These are phyloP conservation scores for Henicopernis longicauda DNA, from an alignment of 2,113 vertebrate genomes.

Conservation along the genomic window DNA sequence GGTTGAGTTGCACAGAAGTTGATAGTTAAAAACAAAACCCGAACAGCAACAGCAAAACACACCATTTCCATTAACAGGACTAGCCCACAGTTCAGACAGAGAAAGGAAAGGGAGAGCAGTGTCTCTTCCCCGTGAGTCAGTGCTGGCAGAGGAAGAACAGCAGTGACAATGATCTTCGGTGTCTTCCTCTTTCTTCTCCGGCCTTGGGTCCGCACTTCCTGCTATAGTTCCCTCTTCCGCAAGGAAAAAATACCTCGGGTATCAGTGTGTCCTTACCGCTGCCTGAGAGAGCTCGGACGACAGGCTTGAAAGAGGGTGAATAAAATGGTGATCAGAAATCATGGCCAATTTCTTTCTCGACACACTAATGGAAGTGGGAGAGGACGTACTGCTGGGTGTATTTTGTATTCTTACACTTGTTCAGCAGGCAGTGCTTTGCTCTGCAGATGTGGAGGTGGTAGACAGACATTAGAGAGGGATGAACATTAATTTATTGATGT, in stretches of 20 bases:
- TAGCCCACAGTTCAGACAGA: background rate
- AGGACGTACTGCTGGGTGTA: background rate
- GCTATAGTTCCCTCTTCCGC: background rate
- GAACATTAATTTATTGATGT: background rate
- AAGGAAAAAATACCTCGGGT: background rate
- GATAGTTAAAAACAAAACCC: accelerated
- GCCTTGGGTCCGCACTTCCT: accelerated
- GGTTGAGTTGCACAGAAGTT: background rate
- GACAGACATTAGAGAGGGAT: background rate
- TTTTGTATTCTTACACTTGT: background rate
- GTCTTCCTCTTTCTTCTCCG: background rate
- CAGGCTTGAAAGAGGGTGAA: background rate
- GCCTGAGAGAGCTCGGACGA: background rate
- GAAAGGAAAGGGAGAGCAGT: background rate
- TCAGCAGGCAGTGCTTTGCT: background rate
- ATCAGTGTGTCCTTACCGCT: background rate
- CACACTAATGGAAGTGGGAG: background rate
- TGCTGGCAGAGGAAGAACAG: background rate
- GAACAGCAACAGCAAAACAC: background rate
- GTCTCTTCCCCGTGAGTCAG: background rate
- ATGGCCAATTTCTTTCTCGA: accelerated
- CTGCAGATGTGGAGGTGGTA: background rate
- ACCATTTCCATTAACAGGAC: background rate
- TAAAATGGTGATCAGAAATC: background rate
- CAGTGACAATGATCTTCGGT: background rate